Percentiles rank a stretch among this genome's conserved stretches.
Evolutionary conservation across 2,797 vertebrate species (phyloP).

Genomic region (Neosilurus mollespiculum): DNA sequence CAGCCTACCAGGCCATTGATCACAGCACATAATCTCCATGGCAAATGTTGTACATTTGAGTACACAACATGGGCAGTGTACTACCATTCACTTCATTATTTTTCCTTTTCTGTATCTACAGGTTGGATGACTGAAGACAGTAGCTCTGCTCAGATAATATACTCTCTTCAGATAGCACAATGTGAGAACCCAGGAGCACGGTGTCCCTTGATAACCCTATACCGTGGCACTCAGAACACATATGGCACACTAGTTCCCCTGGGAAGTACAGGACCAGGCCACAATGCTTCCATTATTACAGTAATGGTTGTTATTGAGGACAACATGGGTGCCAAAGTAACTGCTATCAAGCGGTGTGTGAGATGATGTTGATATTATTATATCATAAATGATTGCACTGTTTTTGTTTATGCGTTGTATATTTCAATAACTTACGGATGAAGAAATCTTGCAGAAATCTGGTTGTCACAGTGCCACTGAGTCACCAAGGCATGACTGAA

Average conservation of each 20-base stretch:
- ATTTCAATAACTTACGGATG: background rate
- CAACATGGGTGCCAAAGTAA: constrained; percentile 65
- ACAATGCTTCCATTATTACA: constrained; percentile 60
- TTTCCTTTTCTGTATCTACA: constrained; percentile 50
- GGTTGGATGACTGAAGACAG: constrained; percentile 71
- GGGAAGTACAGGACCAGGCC: constrained; percentile 50
- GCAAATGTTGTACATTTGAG: too few relatives aligned
- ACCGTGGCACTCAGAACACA: constrained; percentile 72
- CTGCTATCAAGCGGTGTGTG: constrained; percentile 71
- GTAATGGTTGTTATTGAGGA: constrained; percentile 72
- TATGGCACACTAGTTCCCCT: constrained; percentile 70
- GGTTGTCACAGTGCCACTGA: constrained; percentile 56
- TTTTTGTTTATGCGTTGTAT: too few relatives aligned
- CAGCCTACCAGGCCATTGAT: too few relatives aligned
- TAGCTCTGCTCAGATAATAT: constrained; percentile 73
- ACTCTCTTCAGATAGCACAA: constrained; percentile 68
- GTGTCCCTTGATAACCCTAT: constrained; percentile 72
- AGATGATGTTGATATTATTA: background rate
- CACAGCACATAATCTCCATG: too few relatives aligned
- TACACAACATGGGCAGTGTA: too few relatives aligned
- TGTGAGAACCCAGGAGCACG: constrained; percentile 54
- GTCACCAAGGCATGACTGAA: constrained; percentile 40
- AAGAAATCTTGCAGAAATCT: constrained; percentile 64
- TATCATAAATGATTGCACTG: too few relatives aligned
- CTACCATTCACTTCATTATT: constrained; percentile 1